Evolutionary conservation across 2,888 invertebrate species (phyloP), one percentile per base, ranked within the genome.

Genomic region (Hemistola chrysoprasaria): DNA sequence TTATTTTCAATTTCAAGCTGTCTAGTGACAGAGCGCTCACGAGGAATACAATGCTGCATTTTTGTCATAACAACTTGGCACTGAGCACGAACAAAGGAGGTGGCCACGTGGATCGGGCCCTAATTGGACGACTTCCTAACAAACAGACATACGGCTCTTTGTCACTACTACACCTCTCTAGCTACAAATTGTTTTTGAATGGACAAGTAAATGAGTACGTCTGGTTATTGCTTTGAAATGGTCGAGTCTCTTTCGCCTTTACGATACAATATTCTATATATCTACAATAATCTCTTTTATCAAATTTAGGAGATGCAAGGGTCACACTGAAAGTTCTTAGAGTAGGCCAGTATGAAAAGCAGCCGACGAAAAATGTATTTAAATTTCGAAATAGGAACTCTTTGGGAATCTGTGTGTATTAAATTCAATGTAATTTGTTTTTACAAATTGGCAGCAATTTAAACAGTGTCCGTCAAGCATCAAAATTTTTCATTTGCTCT

Each of bases 61-160:
- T 53, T 57, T 58, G 48, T 52, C 48, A 58, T 56, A 64, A 61
- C 62, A 62, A 60, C 43, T 50, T 47, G 34, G 47, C 50, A 46
- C 47, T 46, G 40, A 42, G 26, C 36, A 37, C 21, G 46, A 58
- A 65, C 61, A 62, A 63, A 61, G 61, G 52, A 39, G 40, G 40
- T 40, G 42, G 48, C 50, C 56, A 53, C 54, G 61, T 55, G 59
- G 56, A 51, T 59, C 53, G 52, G 34, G 33, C 50, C 42, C 62
- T 67, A 67, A 67, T 67, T 67, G 64, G 65, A 60, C 54, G 49
- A 51, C 52, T 37, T 40, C 40, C 24, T 35, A 30, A 41, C 30
- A 35, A 11, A 42, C 37, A 31, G 27, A 30, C 26, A 21, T 11
- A 36, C 28, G 4, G 21, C 20, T 32, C 43, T 38, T 40, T 39